Conservation (phyloP, 1,140 invertebrate genomes). For the Diuraphis noxia region DNA sequence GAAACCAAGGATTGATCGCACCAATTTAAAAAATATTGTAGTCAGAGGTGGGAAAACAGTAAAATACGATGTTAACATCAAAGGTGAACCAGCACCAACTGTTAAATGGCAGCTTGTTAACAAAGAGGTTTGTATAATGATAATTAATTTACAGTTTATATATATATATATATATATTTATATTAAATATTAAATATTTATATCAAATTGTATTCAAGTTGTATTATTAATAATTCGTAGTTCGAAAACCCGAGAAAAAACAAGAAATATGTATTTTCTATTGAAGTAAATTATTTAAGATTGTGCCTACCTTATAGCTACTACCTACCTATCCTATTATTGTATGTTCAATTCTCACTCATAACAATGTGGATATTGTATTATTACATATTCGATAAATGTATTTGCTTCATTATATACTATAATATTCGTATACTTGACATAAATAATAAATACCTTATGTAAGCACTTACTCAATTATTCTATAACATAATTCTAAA, state of each 20-base stretch:
- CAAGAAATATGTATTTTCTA: neutral
- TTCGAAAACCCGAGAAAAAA: neutral
- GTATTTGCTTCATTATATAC: neutral
- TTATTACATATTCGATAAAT: neutral
- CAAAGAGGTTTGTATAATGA: constrained; percentile 60
- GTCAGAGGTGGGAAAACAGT: constrained; percentile 90
- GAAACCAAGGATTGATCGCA: constrained; percentile 95
- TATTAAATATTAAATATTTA: neutral
- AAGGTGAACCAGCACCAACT: constrained; percentile 90
- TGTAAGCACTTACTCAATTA: too few species aligned
- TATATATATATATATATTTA: neutral
- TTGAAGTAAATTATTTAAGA: neutral
- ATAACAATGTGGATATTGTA: neutral
- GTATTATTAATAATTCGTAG: neutral
- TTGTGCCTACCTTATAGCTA: neutral
- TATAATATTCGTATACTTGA: neutral
- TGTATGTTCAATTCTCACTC: neutral
- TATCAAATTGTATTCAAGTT: neutral
- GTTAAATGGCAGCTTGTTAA: constrained; percentile 82
- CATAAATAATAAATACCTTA: neutral
- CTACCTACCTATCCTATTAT: neutral
- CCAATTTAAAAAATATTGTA: constrained; percentile 87
- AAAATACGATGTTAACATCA: constrained; percentile 90
- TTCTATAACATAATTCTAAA: neutral
- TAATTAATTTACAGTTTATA: neutral